Conservation (phyloP, 2,888 invertebrate genomes). For the Hydrotaea cyrtoneurina region DNA sequence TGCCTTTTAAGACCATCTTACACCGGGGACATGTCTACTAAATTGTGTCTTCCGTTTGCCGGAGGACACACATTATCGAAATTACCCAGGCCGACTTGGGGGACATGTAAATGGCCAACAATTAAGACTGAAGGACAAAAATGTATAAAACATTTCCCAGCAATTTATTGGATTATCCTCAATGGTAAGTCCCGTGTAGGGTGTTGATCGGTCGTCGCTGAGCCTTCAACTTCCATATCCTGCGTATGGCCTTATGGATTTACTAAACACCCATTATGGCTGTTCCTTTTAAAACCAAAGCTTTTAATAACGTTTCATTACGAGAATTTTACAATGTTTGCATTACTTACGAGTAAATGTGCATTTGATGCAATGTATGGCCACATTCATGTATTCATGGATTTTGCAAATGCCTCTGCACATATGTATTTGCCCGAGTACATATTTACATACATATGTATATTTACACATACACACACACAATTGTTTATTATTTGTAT, state of each 20-base stretch:
- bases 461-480: not conserved
- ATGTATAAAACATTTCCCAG: too few species aligned
- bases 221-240: not conserved
- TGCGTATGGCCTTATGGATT: not conserved
- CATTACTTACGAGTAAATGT: slow-evolving; percentile 9
- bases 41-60: not conserved
- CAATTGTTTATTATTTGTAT: slow-evolving; percentile 10
- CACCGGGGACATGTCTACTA: not conserved
- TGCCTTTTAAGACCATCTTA: not conserved
- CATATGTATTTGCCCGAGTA: not conserved
- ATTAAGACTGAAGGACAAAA: not conserved
- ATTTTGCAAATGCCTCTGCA: not conserved
- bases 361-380: slow-evolving; percentile 5
- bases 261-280: not conserved
- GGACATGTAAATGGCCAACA: not conserved
- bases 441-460: not conserved
- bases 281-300: not conserved
- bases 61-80: not conserved
- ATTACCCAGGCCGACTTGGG: not conserved
- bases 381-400: not conserved
- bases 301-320: slow-evolving; percentile 30
- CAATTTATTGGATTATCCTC: not conserved
- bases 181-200: not conserved
- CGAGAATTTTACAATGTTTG: not conserved
- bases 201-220: not conserved